Base-by-base conservation (phyloP, 2,797 vertebrate species). In the Mallotus villosus region DNA sequence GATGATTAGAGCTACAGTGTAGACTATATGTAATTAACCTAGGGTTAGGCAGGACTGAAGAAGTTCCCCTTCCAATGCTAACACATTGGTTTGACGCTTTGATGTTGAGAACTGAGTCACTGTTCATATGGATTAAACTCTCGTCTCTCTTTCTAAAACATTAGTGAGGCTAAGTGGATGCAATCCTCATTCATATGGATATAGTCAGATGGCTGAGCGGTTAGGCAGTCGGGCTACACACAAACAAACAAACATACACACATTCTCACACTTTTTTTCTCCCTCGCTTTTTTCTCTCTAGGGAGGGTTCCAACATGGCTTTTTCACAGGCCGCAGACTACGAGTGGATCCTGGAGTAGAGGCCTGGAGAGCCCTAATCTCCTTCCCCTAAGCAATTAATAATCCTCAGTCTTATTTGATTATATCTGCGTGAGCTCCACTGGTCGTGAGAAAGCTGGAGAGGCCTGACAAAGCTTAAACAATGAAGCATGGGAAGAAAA, bases 381-480 rank as follows among this genome's bases (percentile, higher is more conserved):
- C 81, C 55, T 72, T 63, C 66, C 66, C 85, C 76, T 22, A 59
- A 34, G 84, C 89, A 86, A 90, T 90, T 88, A 89, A 90, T 89
- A 87, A 84, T 8, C 82, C 84, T 81, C 81, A 83, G 81, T 77
- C 82, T 79, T 78, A 82, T 84, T 73, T 81, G 83, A 90, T 91
- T 83, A 82, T 84, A 87, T 89, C 85, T 81, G 74, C 79, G 83
- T 49, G 67, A 76, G 82, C 58, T 79, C 79, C 81, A 81, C 55
- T 80, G 84, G 88, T 84, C 80, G 70, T 87, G 87, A 87, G 88
- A 89, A 89, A 88, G 72, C 76, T 67, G 75, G 85, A 82, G 83
- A 84, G 84, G 86, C 84, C 82, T 74, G 49, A 1, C 74, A 37
- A 59, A 70, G 69, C 25, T 12, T 2, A 46, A 68, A 75, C 67